A percentile compares a stretch with the other conserved stretches of the same genome.
phyloP scores from a whole-genome alignment of 2,113 vertebrate genomes.

The Etheostoma cragini region DNA sequence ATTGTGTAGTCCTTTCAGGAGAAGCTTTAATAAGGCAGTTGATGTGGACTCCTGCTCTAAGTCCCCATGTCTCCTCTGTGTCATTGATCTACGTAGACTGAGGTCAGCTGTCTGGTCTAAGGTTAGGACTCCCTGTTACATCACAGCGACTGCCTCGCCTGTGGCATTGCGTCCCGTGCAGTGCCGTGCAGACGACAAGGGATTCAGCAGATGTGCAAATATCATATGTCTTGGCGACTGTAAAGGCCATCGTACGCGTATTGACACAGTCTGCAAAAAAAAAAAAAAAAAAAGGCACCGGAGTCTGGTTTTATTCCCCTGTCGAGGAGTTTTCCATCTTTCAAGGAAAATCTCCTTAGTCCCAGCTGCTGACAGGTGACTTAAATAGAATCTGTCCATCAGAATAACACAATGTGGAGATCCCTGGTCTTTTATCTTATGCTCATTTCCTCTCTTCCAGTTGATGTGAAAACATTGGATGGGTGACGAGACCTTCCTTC shows the following conservation, averaged over 20 bases:
- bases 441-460: slow-evolving; percentile 54
- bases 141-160: slow-evolving; percentile 17
- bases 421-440: slow-evolving; percentile 42
- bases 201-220: slow-evolving; percentile 82
- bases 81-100: slow-evolving; percentile 11
- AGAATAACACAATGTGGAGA: slow-evolving; percentile 45
- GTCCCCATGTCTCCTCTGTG: neutral
- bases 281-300: slow-evolving; percentile 29
- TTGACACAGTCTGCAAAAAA: slow-evolving; percentile 77
- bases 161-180: slow-evolving; percentile 11
- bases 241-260: slow-evolving; percentile 73
- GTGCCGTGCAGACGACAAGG: slow-evolving; percentile 63
- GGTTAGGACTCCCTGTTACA: slow-evolving; percentile 36
- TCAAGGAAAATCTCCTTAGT: slow-evolving; percentile 66
- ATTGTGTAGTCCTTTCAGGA: neutral
- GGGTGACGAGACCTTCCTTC: slow-evolving; percentile 18
- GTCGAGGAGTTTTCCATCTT: slow-evolving; percentile 72
- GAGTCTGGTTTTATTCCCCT: slow-evolving; percentile 67
- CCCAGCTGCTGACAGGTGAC: slow-evolving; percentile 76
- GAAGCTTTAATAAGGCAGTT: slow-evolving; percentile 14
- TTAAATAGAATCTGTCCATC: slow-evolving; percentile 68
- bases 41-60: neutral
- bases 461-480: slow-evolving; percentile 38
- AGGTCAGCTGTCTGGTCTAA: slow-evolving; percentile 22
- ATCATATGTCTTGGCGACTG: slow-evolving; percentile 78